Conservation (phyloP, 1,140 invertebrate species). For the Diabrotica virgifera region DNA sequence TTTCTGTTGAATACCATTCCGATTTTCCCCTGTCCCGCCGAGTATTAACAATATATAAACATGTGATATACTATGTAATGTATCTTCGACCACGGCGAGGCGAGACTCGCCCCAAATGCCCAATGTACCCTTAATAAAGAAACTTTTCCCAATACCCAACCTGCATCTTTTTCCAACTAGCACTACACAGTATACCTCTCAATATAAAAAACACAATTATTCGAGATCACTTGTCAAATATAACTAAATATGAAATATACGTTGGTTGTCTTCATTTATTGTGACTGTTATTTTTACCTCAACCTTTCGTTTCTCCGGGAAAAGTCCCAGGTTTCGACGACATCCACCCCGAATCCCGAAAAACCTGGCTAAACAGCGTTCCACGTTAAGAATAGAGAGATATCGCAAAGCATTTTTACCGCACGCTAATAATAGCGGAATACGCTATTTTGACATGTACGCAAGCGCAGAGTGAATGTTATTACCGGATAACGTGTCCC, state of each 20-base stretch:
- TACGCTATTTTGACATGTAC: no score
- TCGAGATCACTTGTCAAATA: constrained; percentile 21
- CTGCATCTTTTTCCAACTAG: constrained; percentile 19
- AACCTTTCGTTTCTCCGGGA: no score
- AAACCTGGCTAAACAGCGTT: no score
- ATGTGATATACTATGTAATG: constrained; percentile 26
- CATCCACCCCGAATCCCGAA: no score
- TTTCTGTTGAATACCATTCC: constrained; percentile 3
- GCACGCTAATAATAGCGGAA: no score
- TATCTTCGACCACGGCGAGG: constrained; percentile 19
- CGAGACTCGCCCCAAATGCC: constrained; percentile 8
- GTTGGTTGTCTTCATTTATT: constrained; percentile 17
- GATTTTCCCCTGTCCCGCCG: constrained; percentile 16
- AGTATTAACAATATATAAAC: constrained; percentile 20
- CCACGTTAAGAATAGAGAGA: no score
- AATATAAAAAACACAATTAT: constrained; percentile 20
- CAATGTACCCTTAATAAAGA: background rate
- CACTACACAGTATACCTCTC: constrained; percentile 22
- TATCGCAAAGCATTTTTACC: no score
- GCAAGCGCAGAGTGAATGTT: no score
- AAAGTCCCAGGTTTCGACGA: no score
- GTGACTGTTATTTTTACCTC: background rate
- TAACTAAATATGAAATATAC: constrained; percentile 21
- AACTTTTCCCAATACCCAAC: constrained; percentile 9
- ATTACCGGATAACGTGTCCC: no score